Conservation (phyloP, 1,140 invertebrate species). For the Neodiprion virginianus region DNA sequence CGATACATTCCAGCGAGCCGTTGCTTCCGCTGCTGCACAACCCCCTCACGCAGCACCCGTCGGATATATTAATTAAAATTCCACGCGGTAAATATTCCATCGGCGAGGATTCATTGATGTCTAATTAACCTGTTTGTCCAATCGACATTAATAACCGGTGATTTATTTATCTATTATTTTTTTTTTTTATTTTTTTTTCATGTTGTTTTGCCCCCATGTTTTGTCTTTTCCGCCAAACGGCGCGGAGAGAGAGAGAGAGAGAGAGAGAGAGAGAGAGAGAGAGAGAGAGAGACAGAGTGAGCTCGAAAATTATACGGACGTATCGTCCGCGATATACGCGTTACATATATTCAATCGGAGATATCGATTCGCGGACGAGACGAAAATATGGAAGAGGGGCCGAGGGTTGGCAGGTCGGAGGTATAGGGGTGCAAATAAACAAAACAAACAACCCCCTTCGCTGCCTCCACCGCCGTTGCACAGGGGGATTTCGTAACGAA, state of each 20-base stretch:
- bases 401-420: background rate
- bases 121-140: background rate
- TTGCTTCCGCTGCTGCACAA: background rate
- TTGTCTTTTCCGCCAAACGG: too few relatives aligned
- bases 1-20: constrained; percentile 4
- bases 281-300: too few relatives aligned
- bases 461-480: too few relatives aligned
- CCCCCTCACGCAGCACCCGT: background rate
- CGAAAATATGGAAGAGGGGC: background rate
- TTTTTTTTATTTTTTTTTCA: too few relatives aligned
- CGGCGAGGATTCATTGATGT: background rate
- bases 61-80: constrained; percentile 1
- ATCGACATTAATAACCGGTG: background rate
- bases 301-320: too few relatives aligned
- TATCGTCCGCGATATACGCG: too few relatives aligned
- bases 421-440: background rate
- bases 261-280: too few relatives aligned
- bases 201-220: too few relatives aligned
- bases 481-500: background rate
- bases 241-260: too few relatives aligned
- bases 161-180: too few relatives aligned
- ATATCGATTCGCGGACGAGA: too few relatives aligned
- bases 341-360: too few relatives aligned
- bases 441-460: background rate
- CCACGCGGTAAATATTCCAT: background rate